Evolutionary conservation across 2,797 vertebrate genomes (phyloP).

Genomic region (Hirundo rustica): DNA sequence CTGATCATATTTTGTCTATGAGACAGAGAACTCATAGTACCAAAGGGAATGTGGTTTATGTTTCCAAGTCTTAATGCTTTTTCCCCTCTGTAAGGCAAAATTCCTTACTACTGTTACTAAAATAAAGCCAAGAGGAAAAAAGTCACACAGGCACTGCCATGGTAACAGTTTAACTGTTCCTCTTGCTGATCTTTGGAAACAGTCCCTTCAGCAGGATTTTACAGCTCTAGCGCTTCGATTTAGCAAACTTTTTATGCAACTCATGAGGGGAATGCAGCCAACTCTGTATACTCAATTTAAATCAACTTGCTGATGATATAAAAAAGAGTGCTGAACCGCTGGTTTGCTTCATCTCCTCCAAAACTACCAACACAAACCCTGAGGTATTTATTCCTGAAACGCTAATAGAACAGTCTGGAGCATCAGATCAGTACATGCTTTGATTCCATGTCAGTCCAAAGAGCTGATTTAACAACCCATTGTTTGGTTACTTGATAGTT

Average conservation of each 20-base stretch:
- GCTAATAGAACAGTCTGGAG: conserved; percentile 50
- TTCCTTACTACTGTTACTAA: conserved; percentile 49
- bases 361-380: conserved; percentile 56
- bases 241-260: conserved; percentile 64
- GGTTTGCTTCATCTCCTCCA: conserved; percentile 64
- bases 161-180: conserved; percentile 5
- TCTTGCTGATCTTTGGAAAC: conserved; percentile 46
- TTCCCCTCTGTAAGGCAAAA: conserved; percentile 62
- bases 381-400: conserved; percentile 59
- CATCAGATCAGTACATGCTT: not conserved
- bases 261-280: conserved; percentile 62
- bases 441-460: conserved; percentile 34
- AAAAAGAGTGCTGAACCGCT: conserved; percentile 66
- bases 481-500: conserved; percentile 27
- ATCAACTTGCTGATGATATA: conserved; percentile 72
- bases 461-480: conserved; percentile 39
- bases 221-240: conserved; percentile 38
- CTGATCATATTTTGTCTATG: conserved; percentile 73
- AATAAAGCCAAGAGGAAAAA: conserved; percentile 53
- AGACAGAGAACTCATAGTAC: conserved; percentile 51
- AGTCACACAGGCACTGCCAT: not conserved
- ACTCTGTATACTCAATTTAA: conserved; percentile 66
- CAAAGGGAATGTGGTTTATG: conserved; percentile 62
- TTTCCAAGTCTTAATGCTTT: conserved; percentile 64
- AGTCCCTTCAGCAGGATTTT: conserved; percentile 59